Evolutionary conservation across 1,140 invertebrate genomes (phyloP).

Genomic region (Drosophila tristis): DNA sequence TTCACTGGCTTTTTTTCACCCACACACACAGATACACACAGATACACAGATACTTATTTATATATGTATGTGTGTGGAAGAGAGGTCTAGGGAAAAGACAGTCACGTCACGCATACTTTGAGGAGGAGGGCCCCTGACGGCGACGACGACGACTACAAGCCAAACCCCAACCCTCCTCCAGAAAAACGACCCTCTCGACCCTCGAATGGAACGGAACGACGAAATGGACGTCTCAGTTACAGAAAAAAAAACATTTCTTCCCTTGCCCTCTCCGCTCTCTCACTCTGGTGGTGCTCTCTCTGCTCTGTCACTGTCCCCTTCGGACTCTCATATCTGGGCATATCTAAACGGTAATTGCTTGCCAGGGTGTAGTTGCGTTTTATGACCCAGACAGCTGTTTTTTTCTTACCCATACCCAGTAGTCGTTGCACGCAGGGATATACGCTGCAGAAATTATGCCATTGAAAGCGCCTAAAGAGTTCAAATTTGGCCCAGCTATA

Average conservation of each 20-base stretch:
- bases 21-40: conserved; percentile 25
- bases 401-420: conserved; percentile 7
- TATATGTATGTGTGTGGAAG: neutral
- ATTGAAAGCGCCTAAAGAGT: no score
- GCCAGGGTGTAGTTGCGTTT: conserved; percentile 74
- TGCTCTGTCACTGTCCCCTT: neutral
- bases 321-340: conserved; percentile 24
- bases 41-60: conserved; percentile 4
- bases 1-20: conserved; percentile 57
- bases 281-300: conserved; percentile 15
- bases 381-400: conserved; percentile 77
- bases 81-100: neutral
- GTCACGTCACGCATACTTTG: conserved; percentile 55
- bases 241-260: conserved; percentile 19
- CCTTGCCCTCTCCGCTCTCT: neutral
- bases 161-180: neutral
- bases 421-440: no score
- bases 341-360: conserved; percentile 80
- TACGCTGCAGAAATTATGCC: no score
- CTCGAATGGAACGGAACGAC: neutral
- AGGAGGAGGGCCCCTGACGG: conserved; percentile 9
- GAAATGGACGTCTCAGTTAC: conserved; percentile 73
- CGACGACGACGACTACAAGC: no score
- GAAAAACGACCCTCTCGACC: conserved; percentile 31
- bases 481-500: no score